A percentile compares a stretch with the other conserved stretches of the same genome.
Evolutionary conservation across 2,888 invertebrate species (phyloP).

Genomic region (Xanthostigma xanthostigma): DNA sequence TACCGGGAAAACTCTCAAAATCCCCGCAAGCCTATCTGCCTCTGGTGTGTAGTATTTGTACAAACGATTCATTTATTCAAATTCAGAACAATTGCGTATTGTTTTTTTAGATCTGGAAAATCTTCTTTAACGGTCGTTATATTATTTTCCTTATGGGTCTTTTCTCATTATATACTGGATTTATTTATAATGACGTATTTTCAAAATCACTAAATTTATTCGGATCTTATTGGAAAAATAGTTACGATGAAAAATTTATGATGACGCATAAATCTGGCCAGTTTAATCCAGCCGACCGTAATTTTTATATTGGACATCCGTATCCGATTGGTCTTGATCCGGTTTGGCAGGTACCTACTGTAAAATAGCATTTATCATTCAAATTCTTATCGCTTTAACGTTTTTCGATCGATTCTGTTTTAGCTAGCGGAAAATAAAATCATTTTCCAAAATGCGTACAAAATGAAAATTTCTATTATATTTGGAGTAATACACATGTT

Average conservation of each 20-base stretch:
- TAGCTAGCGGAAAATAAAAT: conserved; percentile 68
- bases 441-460: conserved; percentile 79
- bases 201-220: conserved; percentile 92
- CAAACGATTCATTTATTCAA: no score
- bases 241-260: conserved; percentile 40
- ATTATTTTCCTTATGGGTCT: conserved; percentile 93
- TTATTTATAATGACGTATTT: conserved; percentile 96
- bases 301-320: conserved; percentile 45
- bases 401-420: conserved; percentile 7
- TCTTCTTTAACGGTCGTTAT: conserved; percentile 96
- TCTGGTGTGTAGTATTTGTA: no score
- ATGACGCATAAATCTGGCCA: conserved; percentile 36
- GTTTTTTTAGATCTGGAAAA: conserved; percentile 79
- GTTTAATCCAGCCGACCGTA: conserved; percentile 44
- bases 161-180: conserved; percentile 95
- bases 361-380: no score
- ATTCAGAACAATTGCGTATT: conserved; percentile 8
- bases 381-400: no score
- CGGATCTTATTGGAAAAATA: conserved; percentile 70
- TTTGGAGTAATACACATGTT: conserved; percentile 94
- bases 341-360: conserved; percentile 47
- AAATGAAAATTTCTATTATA: conserved; percentile 94
- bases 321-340: conserved; percentile 86
- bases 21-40: no score
- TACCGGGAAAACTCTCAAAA: no score